Percentiles rank a stretch among this genome's conserved stretches.
phyloP scores from a whole-genome alignment of 2,888 invertebrate genomes.

The Hirtodrosophila alboralis region DNA sequence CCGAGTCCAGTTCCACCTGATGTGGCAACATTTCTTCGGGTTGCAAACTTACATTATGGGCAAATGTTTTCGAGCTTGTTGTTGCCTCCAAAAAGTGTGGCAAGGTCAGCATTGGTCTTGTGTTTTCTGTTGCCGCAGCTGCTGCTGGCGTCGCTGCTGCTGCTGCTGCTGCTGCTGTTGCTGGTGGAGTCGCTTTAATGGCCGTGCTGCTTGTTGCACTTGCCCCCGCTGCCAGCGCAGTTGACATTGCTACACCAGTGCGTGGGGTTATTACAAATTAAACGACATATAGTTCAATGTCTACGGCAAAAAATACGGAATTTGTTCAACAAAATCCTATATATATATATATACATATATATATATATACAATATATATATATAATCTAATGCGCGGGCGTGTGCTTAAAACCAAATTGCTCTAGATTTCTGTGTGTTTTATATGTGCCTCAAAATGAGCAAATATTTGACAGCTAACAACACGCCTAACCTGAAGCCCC shows the following conservation, averaged over 20 bases:
- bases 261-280: constrained; percentile 52
- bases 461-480: constrained; percentile 68
- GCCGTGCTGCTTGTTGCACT: constrained; percentile 42
- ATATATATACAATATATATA: too few species aligned
- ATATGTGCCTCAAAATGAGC: constrained; percentile 60
- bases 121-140: not conserved
- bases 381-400: constrained; percentile 55
- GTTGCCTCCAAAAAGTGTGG: constrained; percentile 38
- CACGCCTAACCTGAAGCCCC: constrained; percentile 45
- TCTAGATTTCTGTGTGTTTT: constrained; percentile 66
- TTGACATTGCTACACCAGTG: constrained; percentile 73
- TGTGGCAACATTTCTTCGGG: not conserved
- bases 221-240: constrained; percentile 64
- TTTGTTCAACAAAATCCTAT: constrained; percentile 46
- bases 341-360: too few species aligned
- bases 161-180: constrained; percentile 4
- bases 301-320: constrained; percentile 53
- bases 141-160: not conserved
- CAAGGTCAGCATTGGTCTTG: constrained; percentile 35
- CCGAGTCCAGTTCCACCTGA: constrained; percentile 28
- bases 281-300: constrained; percentile 70
- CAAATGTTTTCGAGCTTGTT: constrained; percentile 14
- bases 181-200: constrained; percentile 20
- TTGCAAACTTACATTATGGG: constrained; percentile 31
- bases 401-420: constrained; percentile 61